Evolutionary conservation across 2,888 invertebrate genomes (phyloP), one percentile per base, ranked within the genome.

Genomic region (Caenorhabditis imperialis): DNA sequence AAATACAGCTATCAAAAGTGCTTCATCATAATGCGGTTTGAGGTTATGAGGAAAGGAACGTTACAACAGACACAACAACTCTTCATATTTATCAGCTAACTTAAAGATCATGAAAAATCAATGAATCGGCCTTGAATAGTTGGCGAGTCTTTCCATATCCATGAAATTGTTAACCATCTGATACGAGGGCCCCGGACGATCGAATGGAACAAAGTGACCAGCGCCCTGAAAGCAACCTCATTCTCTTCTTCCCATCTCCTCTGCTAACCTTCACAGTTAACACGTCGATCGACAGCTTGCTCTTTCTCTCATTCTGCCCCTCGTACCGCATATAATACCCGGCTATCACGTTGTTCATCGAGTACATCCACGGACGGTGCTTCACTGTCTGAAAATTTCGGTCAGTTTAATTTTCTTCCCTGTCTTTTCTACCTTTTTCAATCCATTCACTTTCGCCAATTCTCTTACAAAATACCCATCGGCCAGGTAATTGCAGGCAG

Each of bases 251-350:
- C 30, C 30, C 6, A 14, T 33, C 23, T 23, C 23, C 4, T 16
- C 2, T 22, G 27, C 47, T 23, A 14, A 63, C 63, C 25, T 85
- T 85, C 8, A 85, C 79, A 0, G 82, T 82, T 12, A 85, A 42
- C n/a, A 85, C 81, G 61, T 85, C 85, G 30, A 85, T 70, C 12
- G 65, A 71, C n/a, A 84, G 35, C 3, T 60, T 53, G n/a, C 67
- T 45, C 33, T 69, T 67, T 14, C 47, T 22, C 1, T 50, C 38
- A 30, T 58, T 61, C 20, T 44, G 33, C 16, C 67, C 63, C 3
- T 65, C 54, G 58, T 84, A 85, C 8, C 72, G 50, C 70, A 83
- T 79, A n/a, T 58, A 67, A 55, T 67, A 85, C 3, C 85, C 85
- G 44, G 84, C 84, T 3, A 79, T 35, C 33, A 80, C 79, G 8